phyloP scores from a whole-genome alignment of 2,797 vertebrate species.

The Melanotaenia nigrans region DNA sequence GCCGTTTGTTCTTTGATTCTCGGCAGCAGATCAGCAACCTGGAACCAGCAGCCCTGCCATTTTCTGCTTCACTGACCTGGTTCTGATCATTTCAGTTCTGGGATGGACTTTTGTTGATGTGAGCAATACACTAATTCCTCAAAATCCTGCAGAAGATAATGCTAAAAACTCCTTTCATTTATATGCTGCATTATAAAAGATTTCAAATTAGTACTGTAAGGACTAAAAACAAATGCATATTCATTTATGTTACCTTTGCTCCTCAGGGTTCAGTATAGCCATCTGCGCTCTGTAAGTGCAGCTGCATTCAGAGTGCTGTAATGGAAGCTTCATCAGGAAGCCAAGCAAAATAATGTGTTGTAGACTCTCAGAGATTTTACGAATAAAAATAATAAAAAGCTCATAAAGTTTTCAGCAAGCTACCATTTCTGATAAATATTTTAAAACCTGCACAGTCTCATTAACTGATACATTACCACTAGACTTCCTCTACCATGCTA shows the following conservation, averaged over 20 bases:
- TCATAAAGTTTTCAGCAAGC: background rate
- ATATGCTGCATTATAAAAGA: background rate
- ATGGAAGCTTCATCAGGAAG: background rate
- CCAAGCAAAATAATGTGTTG: background rate
- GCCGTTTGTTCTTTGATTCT: conserved; percentile 51
- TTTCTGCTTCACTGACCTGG: conserved; percentile 53
- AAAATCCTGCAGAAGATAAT: conserved; percentile 7
- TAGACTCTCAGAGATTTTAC: background rate
- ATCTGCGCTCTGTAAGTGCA: background rate
- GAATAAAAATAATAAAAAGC: conserved; percentile 13
- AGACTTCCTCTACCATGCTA: background rate
- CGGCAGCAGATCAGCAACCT: conserved; percentile 47
- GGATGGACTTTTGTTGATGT: conserved; percentile 6
- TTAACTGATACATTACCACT: background rate
- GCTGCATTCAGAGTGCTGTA: conserved; percentile 6
- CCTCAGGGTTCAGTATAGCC: background rate
- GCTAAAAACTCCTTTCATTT: too few relatives aligned
- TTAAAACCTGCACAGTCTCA: background rate
- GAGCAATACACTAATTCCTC: conserved; percentile 18
- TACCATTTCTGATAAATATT: background rate
- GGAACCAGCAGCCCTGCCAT: conserved; percentile 49
- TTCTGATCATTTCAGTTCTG: conserved; percentile 33
- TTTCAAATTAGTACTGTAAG: background rate
- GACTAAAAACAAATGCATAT: conserved; percentile 6
- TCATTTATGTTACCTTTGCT: background rate